These are phyloP conservation scores for Ennomos erosarius DNA, from an alignment of 2,888 invertebrate genomes.

Conservation along the genomic window DNA sequence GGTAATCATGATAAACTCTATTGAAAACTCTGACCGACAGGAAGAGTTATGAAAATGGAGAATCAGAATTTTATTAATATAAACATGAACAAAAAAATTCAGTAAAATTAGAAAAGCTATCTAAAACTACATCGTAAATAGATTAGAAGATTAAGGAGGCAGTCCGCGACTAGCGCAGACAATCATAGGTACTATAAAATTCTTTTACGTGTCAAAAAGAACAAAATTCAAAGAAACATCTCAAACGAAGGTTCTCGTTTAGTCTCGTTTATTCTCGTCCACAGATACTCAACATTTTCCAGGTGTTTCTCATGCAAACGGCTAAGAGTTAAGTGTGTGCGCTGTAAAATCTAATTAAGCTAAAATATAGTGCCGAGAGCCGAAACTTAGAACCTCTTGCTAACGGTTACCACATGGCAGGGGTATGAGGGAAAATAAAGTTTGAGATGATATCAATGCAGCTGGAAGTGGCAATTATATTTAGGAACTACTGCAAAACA, in stretches of 20 bases:
- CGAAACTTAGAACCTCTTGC: slow-evolving; percentile 56
- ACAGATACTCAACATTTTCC: slow-evolving; percentile 2
- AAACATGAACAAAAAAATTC: too few relatives aligned
- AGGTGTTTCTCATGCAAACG: slow-evolving; percentile 25
- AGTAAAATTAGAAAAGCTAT: too few relatives aligned
- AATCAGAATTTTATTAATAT: too few relatives aligned
- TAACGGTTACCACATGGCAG: slow-evolving; percentile 62
- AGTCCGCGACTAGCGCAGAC: too few relatives aligned
- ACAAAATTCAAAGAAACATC: not conserved
- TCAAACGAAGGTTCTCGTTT: not conserved
- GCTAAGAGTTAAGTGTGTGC: slow-evolving; percentile 26
- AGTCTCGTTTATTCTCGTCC: not conserved
- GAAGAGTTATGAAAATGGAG: too few relatives aligned
- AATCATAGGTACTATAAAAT: too few relatives aligned
- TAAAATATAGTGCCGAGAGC: slow-evolving; percentile 59
- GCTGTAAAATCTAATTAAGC: slow-evolving; percentile 64
- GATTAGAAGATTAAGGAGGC: too few relatives aligned
- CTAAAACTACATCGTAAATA: too few relatives aligned
- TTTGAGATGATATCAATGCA: slow-evolving; percentile 17
- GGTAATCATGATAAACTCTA: too few relatives aligned
- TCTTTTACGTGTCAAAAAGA: too few relatives aligned
- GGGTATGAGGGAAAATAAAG: slow-evolving; percentile 47
- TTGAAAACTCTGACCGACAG: too few relatives aligned
- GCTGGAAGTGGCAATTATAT: slow-evolving; percentile 21
- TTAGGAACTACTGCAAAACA: too few relatives aligned